Evolutionary conservation across 2,113 vertebrate genomes (phyloP).

Genomic region (Melanerpes formicivorus): DNA sequence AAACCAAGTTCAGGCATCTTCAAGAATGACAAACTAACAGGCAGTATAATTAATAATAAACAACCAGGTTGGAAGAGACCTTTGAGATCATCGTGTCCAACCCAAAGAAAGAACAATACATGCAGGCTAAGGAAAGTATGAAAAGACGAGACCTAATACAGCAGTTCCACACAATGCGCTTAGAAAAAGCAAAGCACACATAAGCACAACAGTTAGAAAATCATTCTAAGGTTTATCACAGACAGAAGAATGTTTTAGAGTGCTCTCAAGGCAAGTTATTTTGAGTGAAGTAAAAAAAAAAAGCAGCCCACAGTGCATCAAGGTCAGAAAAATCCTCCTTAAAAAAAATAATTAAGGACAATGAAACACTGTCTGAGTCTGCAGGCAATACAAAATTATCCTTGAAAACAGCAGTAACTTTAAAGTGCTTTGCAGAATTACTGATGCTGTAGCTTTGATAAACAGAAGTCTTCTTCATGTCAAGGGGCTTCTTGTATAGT

Average conservation of each 20-base stretch:
- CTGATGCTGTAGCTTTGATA: slow-evolving; percentile 47
- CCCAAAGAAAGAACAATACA: background rate
- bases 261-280: background rate
- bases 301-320: background rate
- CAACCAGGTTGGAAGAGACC: no score
- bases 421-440: slow-evolving; percentile 19
- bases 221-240: background rate
- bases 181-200: background rate
- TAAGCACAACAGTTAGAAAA: background rate
- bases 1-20: background rate
- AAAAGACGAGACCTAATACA: background rate
- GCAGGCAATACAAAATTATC: background rate
- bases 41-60: background rate
- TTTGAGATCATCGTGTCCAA: no score
- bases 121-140: background rate
- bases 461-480: slow-evolving; percentile 46
- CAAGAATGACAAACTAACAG: background rate
- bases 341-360: slow-evolving; percentile 19
- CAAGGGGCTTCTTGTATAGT: slow-evolving; percentile 39
- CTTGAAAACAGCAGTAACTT: slow-evolving; percentile 31
- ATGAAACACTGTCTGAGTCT: background rate
- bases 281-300: background rate
- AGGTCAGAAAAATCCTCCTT: background rate
- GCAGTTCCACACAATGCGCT: background rate
- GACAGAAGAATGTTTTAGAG: background rate